These are phyloP conservation scores for Brachyptera risi DNA, from an alignment of 2,888 invertebrate species.

Conservation along the genomic window DNA sequence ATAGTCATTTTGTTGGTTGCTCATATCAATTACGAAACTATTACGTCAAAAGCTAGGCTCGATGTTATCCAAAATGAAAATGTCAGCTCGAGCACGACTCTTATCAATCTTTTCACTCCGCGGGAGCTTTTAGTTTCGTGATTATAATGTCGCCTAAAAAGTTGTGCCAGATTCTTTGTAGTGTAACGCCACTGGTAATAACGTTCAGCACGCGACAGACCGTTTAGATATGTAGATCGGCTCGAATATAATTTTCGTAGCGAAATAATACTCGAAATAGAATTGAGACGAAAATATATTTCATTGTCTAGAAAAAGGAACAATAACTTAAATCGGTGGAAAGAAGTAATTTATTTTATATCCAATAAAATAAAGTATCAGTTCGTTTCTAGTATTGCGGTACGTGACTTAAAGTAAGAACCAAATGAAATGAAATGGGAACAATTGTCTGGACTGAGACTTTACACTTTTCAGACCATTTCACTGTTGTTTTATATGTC, in stretches of 20 bases:
- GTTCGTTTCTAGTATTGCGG: neutral
- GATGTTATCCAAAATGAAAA: too few relatives aligned
- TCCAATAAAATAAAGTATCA: neutral
- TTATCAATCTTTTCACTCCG: neutral
- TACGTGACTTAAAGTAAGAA: neutral
- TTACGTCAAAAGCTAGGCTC: too few relatives aligned
- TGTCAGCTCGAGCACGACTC: neutral
- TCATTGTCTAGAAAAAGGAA: neutral
- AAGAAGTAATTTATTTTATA: neutral
- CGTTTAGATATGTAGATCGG: neutral
- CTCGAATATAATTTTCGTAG: too few relatives aligned
- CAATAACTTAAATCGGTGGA: neutral
- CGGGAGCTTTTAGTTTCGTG: neutral
- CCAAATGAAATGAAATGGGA: neutral
- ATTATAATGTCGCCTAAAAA: neutral
- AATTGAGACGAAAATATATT: too few relatives aligned
- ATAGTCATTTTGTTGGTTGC: too few relatives aligned
- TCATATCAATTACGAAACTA: too few relatives aligned
- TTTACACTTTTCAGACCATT: too few relatives aligned
- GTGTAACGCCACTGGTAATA: neutral
- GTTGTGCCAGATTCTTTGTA: neutral
- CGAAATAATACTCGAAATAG: too few relatives aligned
- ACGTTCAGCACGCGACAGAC: neutral
- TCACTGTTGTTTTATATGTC: too few relatives aligned
- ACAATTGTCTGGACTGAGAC: slow-evolving; percentile 1